phyloP scores from a whole-genome alignment of 2,888 invertebrate genomes.

The Nesidiocoris tenuis region DNA sequence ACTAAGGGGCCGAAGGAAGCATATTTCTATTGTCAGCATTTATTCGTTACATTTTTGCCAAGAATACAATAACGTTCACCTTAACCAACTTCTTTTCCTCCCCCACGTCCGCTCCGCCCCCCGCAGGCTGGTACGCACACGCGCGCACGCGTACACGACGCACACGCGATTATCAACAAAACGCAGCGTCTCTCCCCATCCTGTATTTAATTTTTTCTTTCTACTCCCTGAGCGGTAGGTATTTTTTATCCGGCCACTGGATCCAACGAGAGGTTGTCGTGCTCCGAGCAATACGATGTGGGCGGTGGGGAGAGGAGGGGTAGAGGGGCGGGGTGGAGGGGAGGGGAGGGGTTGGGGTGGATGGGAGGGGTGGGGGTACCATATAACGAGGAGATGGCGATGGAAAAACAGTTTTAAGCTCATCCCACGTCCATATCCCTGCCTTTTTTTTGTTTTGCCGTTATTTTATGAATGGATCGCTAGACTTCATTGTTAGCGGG shows the following conservation, averaged over 20 bases:
- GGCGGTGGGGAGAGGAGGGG: too few species aligned
- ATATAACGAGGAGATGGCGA: neutral
- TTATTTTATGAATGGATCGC: neutral
- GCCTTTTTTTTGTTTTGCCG: neutral
- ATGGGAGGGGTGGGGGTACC: too few species aligned
- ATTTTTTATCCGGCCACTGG: neutral
- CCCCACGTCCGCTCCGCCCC: neutral
- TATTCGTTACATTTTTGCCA: conserved; percentile 16
- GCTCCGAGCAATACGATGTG: neutral
- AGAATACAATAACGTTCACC: conserved; percentile 34
- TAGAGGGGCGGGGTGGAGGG: too few species aligned
- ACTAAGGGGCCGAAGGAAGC: conserved; percentile 11
- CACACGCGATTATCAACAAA: neutral
- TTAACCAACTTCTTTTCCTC: conserved; percentile 13
- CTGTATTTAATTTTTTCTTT: neutral
- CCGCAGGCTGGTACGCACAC: too few species aligned
- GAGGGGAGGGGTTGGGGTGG: too few species aligned
- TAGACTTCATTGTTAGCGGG: neutral
- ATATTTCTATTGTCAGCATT: conserved; percentile 35
- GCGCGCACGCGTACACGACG: too few species aligned
- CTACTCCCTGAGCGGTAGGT: neutral
- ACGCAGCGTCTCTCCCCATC: neutral
- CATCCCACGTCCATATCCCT: neutral
- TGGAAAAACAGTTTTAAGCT: neutral
- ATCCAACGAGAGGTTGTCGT: neutral